Evolutionary conservation across 2,888 invertebrate genomes (phyloP), one percentile per base, ranked within the genome.

Genomic region (Callosobruchus maculatus): DNA sequence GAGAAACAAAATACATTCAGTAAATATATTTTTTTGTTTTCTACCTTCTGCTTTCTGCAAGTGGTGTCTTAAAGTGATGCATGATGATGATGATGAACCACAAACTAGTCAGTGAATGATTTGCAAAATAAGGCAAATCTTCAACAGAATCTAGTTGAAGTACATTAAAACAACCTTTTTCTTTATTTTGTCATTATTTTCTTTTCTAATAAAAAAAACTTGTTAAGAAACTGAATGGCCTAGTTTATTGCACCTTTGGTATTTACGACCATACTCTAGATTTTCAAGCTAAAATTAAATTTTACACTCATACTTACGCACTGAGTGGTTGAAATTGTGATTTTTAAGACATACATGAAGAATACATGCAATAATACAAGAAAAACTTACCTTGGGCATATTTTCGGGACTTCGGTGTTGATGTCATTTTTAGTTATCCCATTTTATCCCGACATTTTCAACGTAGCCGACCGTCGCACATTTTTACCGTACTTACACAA

Each of bases 381-480:
- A 75, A 75, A 74, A 68, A 70, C 74, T 82, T 84, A 88, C 88
- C 88, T 84, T 86, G 85, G 78, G 82, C 87, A 87, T 87, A 84
- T 85, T 88, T 88, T 73, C 85, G 86, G 72, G 85, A 82, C 86
- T 87, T 88, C 80, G 87, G 85, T 81, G 86, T 86, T 78, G 87
- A 85, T 82, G 88, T 87, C 88, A 88, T 88, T 82, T 82, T 86
- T 83, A 83, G 81, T 79, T 82, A 82, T 81, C 83, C 80, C 81
- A 71, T 71, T 71, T 71, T 49, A 49, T 13, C 49, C 49, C 9
- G 18, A 49, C 49, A 49, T 49, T 49, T 49, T 49, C 49, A 49
- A 49, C 49, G 49, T 13, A 49, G n/a, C 49, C 49, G 13, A 49
- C 49, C 3, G 49, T 49, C 49, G 49, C 49, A 49, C 49, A 49